These are phyloP conservation scores for Kryptolebias marmoratus DNA, from an alignment of 2,113 vertebrate genomes.

Conservation along the genomic window DNA sequence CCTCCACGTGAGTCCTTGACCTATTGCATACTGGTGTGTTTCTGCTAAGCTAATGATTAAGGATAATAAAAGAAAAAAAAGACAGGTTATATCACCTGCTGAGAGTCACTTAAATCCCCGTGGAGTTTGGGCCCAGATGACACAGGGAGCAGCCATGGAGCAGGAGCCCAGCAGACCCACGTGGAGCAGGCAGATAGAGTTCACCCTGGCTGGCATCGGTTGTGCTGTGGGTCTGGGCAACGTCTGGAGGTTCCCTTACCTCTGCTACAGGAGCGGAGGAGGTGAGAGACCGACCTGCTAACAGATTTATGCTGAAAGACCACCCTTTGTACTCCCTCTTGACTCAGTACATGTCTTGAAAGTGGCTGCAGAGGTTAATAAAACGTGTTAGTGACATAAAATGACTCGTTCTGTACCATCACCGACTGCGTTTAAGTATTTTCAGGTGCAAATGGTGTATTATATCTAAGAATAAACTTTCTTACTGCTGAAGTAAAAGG, in stretches of 20 bases:
- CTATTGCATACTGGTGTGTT: conserved; percentile 6
- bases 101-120: conserved; percentile 27
- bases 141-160: conserved; percentile 45
- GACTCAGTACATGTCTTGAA: background rate
- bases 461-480: too few relatives aligned
- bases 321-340: background rate
- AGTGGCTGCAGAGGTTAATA: conserved; percentile 18
- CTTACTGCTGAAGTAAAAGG: too few relatives aligned
- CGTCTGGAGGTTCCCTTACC: conserved; percentile 83
- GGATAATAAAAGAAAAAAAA: conserved; percentile 63
- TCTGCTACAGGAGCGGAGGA: conserved; percentile 84
- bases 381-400: background rate
- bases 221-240: conserved; percentile 81
- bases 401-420: background rate
- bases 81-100: conserved; percentile 55
- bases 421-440: background rate
- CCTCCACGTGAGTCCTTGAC: background rate
- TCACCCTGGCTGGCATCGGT: conserved; percentile 82
- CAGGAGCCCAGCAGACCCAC: conserved; percentile 67
- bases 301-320: background rate
- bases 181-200: conserved; percentile 82
- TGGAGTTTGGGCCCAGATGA: conserved; percentile 24
- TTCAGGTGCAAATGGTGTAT: background rate
- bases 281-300: conserved; percentile 63
- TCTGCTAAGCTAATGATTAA: conserved; percentile 80